Evolutionary conservation across 2,113 vertebrate species (phyloP).

Genomic region (Origma solitaria): DNA sequence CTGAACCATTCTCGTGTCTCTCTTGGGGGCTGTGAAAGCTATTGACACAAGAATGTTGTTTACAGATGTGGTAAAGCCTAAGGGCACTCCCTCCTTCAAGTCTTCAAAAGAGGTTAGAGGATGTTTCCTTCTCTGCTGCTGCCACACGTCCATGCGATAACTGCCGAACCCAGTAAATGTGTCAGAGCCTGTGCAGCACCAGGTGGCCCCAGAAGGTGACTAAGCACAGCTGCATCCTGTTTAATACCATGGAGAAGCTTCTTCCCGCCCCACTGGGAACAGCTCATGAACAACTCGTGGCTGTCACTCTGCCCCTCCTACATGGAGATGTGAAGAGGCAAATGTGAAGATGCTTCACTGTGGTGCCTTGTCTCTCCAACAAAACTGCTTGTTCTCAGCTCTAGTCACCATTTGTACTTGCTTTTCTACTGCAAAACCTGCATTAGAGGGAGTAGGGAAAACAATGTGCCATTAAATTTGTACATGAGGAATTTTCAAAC

Average conservation of each 20-base stretch:
- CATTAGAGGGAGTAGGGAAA: neutral
- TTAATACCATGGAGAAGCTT: rapidly evolving
- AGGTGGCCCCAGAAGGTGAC: neutral
- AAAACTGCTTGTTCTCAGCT: neutral
- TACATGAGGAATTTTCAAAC: neutral
- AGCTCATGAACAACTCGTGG: neutral
- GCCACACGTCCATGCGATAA: rapidly evolving
- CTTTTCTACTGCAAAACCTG: neutral
- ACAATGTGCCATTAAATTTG: neutral
- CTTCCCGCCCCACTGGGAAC: neutral
- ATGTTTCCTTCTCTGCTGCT: neutral
- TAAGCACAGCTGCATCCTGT: neutral
- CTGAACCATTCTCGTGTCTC: neutral
- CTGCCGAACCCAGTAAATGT: neutral
- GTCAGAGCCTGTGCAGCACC: neutral
- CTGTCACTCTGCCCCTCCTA: neutral
- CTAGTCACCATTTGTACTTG: neutral
- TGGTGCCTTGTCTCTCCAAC: neutral
- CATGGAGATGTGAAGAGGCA: neutral
- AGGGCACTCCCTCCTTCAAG: neutral
- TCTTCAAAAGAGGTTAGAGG: neutral
- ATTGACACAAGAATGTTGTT: neutral
- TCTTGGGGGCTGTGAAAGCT: neutral
- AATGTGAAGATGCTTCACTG: neutral
- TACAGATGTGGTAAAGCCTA: neutral